phyloP scores from a whole-genome alignment of 2,113 vertebrate genomes.

The Cochlearius cochlearius region DNA sequence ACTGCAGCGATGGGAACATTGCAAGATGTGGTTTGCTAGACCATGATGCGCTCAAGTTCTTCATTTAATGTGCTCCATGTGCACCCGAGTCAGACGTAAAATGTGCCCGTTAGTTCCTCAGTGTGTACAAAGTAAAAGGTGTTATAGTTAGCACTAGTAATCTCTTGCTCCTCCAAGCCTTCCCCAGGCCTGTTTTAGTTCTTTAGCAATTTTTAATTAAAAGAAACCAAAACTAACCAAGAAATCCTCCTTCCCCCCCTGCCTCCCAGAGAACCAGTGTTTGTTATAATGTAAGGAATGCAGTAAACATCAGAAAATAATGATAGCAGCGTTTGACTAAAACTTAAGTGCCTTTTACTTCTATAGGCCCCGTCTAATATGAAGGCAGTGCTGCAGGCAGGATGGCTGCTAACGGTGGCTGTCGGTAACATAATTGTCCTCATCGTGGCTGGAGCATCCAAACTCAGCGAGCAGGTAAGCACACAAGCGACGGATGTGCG shows the following conservation, averaged over 20 bases:
- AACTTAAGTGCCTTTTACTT: background rate
- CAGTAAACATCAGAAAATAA: background rate
- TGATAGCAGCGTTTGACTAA: background rate
- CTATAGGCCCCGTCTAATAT: constrained; percentile 92
- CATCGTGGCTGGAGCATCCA: constrained; percentile 85
- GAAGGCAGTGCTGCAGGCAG: constrained; percentile 95
- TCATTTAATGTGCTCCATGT: background rate
- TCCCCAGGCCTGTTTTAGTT: background rate
- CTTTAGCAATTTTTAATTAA: background rate
- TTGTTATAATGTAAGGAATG: background rate
- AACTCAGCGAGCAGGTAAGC: constrained; percentile 81
- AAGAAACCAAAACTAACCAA: background rate
- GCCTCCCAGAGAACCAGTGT: background rate
- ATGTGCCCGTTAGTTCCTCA: background rate
- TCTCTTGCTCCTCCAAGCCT: background rate
- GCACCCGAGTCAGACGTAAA: background rate
- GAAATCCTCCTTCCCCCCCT: background rate
- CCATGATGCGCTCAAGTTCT: background rate
- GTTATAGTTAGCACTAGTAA: background rate
- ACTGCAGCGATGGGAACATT: background rate
- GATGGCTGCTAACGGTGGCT: constrained; percentile 90
- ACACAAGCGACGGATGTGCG: background rate
- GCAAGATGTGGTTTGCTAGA: background rate
- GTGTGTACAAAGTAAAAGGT: background rate
- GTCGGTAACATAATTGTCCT: constrained; percentile 94